phyloP scores from a whole-genome alignment of 2,113 vertebrate genomes.

The Hiodon alosoides region DNA sequence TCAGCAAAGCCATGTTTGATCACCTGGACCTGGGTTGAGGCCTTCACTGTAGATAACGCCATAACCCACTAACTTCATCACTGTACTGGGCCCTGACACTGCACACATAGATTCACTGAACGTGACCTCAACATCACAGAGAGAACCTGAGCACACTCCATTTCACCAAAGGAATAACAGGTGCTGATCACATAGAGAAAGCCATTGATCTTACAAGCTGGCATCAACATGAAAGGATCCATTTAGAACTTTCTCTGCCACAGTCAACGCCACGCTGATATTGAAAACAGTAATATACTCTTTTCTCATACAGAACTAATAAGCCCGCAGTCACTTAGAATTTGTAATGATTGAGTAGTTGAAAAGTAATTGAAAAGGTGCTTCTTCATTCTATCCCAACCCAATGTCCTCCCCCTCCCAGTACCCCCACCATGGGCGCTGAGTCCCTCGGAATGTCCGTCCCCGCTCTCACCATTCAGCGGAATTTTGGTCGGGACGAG shows the following conservation, averaged over 20 bases:
- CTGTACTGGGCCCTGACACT: background rate
- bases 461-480: conserved; percentile 64
- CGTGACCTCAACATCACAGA: background rate
- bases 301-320: background rate
- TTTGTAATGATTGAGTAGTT: no score
- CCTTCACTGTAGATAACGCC: background rate
- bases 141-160: background rate
- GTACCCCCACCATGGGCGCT: conserved; percentile 18
- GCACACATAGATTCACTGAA: background rate
- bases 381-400: background rate
- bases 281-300: no score
- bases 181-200: background rate
- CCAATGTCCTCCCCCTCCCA: background rate
- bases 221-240: background rate
- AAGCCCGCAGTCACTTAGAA: no score
- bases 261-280: no score
- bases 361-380: background rate
- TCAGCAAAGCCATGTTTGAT: conserved; percentile 17
- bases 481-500: conserved; percentile 34
- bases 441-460: conserved; percentile 20
- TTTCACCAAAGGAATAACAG: background rate
- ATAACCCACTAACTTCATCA: background rate
- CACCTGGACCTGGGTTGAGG: background rate
- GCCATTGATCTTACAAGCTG: background rate
- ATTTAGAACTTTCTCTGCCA: no score